Conservation (phyloP, 1,140 invertebrate species). For the Eulimnadia texana region DNA sequence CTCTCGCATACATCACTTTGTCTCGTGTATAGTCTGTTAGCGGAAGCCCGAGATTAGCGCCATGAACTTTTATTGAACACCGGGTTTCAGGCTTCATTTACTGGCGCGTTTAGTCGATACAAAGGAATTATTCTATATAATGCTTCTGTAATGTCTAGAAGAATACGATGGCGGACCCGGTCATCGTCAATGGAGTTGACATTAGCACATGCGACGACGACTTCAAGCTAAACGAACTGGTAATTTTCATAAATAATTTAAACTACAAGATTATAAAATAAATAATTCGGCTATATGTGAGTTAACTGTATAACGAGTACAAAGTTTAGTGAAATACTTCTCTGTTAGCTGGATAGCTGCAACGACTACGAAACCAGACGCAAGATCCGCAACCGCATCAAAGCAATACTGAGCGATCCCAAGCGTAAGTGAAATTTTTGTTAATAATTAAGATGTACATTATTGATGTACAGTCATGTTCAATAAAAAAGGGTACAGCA, state of each 20-base stretch:
- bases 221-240: slow-evolving; percentile 48
- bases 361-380: slow-evolving; percentile 72
- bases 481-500: no score
- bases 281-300: no score
- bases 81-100: no score
- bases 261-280: background rate
- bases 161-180: background rate
- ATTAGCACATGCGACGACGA: slow-evolving; percentile 58
- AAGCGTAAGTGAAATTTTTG: slow-evolving; percentile 27
- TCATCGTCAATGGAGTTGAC: slow-evolving; percentile 29
- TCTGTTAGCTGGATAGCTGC: slow-evolving; percentile 69
- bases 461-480: no score
- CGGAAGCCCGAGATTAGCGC: no score
- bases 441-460: background rate
- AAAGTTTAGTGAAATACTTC: no score
- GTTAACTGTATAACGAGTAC: no score
- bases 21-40: no score
- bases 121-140: background rate
- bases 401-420: slow-evolving; percentile 31
- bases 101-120: no score
- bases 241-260: slow-evolving; percentile 27
- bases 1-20: no score
- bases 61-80: no score
- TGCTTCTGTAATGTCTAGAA: background rate
- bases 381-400: slow-evolving; percentile 56